Evolutionary conservation across 1,140 invertebrate species (phyloP).

Genomic region (Rhopalosiphum padi): DNA sequence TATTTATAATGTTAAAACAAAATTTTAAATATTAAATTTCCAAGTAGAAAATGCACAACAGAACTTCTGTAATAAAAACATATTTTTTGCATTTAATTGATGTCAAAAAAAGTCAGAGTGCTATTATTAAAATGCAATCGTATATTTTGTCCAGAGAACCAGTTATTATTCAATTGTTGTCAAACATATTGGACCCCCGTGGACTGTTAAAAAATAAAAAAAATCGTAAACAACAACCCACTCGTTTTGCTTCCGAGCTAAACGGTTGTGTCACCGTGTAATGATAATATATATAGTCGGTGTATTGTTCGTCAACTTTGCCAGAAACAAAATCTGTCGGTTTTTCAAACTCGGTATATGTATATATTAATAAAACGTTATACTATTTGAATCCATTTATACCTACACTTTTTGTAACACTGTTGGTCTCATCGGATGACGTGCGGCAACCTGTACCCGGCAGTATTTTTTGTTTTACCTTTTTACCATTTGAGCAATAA

Average conservation of each 20-base stretch:
- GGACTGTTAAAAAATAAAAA: background rate
- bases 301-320: background rate
- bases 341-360: background rate
- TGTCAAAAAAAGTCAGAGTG: background rate
- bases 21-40: background rate
- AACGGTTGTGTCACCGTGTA: background rate
- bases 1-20: background rate
- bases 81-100: background rate
- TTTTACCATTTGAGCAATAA: background rate
- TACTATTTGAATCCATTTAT: background rate
- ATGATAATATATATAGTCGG: background rate
- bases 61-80: background rate
- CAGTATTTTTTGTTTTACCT: background rate
- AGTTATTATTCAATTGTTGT: background rate
- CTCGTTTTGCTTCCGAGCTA: background rate
- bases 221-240: background rate
- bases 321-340: background rate
- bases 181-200: background rate
- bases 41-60: background rate
- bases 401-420: background rate
- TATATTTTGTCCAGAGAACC: background rate
- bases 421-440: background rate
- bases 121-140: background rate
- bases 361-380: background rate
- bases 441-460: background rate